Evolutionary conservation across 1,140 invertebrate species (phyloP).

Genomic region (Rhynchophorus ferrugineus): DNA sequence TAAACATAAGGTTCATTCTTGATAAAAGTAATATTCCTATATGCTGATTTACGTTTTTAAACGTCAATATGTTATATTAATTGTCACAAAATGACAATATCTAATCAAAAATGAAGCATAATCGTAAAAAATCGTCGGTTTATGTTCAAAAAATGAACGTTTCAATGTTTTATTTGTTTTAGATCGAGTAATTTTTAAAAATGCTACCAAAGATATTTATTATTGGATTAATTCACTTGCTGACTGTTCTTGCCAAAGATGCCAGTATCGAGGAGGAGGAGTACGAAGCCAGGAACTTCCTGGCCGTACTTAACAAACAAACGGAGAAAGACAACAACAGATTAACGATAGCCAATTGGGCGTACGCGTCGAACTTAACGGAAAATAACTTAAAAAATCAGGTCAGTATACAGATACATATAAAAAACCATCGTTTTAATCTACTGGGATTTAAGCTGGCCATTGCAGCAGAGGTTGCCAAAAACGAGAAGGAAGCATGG

Average conservation of each 20-base stretch:
- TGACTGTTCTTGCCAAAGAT: constrained; percentile 29
- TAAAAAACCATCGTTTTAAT: neutral
- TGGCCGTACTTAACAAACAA: constrained; percentile 51
- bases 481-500: constrained; percentile 28
- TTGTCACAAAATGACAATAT: too few relatives aligned
- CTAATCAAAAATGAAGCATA: too few relatives aligned
- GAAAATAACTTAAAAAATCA: constrained; percentile 56
- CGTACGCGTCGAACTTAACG: constrained; percentile 67
- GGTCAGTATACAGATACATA: constrained; percentile 18
- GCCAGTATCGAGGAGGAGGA: constrained; percentile 50
- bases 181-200: neutral
- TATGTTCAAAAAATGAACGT: too few relatives aligned
- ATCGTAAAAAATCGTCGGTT: too few relatives aligned
- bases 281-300: constrained; percentile 50
- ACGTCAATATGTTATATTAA: too few relatives aligned
- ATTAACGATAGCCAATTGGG: constrained; percentile 53
- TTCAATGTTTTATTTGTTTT: too few relatives aligned
- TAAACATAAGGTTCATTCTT: too few relatives aligned
- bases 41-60: too few relatives aligned
- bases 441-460: constrained; percentile 13
- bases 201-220: neutral
- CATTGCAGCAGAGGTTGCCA: constrained; percentile 25
- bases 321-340: constrained; percentile 50
- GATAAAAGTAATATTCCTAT: too few relatives aligned
- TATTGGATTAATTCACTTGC: neutral